These are phyloP conservation scores for Tetragonula clypearis DNA, from an alignment of 1,140 invertebrate genomes.

Conservation along the genomic window DNA sequence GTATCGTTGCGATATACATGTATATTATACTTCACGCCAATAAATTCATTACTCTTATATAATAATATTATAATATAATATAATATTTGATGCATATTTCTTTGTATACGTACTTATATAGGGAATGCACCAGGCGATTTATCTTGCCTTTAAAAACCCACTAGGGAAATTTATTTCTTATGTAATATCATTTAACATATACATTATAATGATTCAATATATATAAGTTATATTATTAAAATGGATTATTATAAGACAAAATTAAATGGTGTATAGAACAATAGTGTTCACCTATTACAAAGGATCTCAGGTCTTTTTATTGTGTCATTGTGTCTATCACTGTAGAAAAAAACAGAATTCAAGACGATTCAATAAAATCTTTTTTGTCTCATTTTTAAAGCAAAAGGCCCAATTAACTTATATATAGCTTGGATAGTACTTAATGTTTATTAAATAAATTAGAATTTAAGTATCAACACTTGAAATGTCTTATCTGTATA, in stretches of 20 bases:
- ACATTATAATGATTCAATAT: too few species aligned
- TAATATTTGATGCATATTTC: conserved; percentile 31
- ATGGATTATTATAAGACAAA: not conserved
- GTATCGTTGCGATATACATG: conserved; percentile 72
- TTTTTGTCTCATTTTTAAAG: not conserved
- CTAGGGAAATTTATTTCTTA: not conserved
- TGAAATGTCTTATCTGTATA: not conserved
- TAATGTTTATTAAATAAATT: not conserved
- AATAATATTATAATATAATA: conserved; percentile 28
- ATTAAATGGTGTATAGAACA: not conserved
- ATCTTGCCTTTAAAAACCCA: conserved; percentile 52
- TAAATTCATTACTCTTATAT: conserved; percentile 39
- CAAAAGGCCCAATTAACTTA: not conserved
- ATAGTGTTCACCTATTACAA: not conserved
- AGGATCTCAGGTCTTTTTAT: not conserved
- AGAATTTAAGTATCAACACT: not conserved
- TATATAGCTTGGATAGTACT: not conserved
- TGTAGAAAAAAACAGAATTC: not conserved
- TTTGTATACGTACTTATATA: conserved; percentile 26
- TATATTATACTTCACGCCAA: conserved; percentile 50
- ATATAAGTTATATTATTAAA: too few species aligned
- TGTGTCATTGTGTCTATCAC: not conserved
- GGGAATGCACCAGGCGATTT: conserved; percentile 33
- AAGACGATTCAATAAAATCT: not conserved
- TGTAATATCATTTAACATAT: not conserved